Evolutionary conservation across 1,140 invertebrate genomes (phyloP).

Genomic region (Rhizoglyphus robini): DNA sequence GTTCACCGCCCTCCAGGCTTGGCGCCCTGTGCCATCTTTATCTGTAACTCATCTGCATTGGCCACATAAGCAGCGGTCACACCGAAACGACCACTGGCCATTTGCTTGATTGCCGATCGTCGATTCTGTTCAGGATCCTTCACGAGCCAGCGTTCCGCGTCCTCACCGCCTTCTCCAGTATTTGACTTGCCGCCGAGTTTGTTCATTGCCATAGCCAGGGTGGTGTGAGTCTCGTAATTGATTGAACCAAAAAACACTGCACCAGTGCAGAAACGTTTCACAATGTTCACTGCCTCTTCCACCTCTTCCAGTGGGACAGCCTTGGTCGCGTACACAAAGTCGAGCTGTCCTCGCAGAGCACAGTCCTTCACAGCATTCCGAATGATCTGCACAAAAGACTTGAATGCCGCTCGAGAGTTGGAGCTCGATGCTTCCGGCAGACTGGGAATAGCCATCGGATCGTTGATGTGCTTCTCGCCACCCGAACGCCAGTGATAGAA

Average conservation of each 20-base stretch:
- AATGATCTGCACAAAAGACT: constrained; percentile 70
- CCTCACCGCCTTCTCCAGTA: constrained; percentile 83
- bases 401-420: constrained; percentile 69
- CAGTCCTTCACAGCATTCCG: constrained; percentile 73
- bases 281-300: constrained; percentile 79
- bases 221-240: constrained; percentile 81
- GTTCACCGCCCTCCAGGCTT: constrained; percentile 90
- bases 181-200: constrained; percentile 87
- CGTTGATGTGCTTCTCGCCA: constrained; percentile 95
- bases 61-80: constrained; percentile 93
- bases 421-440: constrained; percentile 74
- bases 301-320: constrained; percentile 69
- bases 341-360: constrained; percentile 80
- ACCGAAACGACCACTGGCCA: constrained; percentile 93
- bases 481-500: constrained; percentile 90
- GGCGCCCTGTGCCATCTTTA: constrained; percentile 97
- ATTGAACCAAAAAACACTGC: constrained; percentile 90
- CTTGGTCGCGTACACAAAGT: constrained; percentile 56
- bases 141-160: constrained; percentile 62
- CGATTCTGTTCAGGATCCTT: constrained; percentile 53
- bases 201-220: constrained; percentile 95
- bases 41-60: constrained; percentile 89
- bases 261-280: constrained; percentile 69
- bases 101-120: constrained; percentile 58
- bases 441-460: constrained; percentile 80